Evolutionary conservation across 2,888 invertebrate genomes (phyloP).

Genomic region (Ochropleura plecta): DNA sequence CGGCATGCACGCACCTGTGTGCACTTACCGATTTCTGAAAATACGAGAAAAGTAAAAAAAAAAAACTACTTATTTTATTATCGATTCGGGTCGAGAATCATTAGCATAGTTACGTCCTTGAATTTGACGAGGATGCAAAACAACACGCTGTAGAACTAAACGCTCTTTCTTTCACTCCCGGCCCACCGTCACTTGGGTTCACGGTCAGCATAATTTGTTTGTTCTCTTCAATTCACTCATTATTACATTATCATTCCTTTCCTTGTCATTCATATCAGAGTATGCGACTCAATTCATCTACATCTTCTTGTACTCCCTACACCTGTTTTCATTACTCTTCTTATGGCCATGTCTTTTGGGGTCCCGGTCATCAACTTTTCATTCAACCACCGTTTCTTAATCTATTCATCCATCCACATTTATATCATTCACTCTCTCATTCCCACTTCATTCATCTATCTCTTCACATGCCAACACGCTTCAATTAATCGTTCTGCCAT

Average conservation of each 20-base stretch:
- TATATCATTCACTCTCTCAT: neutral
- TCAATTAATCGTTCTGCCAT: slow-evolving; percentile 20
- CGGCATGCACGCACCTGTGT: too few species aligned
- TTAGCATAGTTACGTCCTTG: too few species aligned
- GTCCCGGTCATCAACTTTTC: neutral
- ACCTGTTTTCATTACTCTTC: neutral
- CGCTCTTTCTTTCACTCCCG: neutral
- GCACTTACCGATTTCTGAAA: too few species aligned
- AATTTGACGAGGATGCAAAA: too few species aligned
- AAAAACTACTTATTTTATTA: too few species aligned
- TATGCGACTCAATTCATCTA: neutral
- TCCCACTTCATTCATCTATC: slow-evolving; percentile 1
- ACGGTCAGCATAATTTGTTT: neutral
- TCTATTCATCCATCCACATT: neutral
- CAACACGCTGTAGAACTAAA: too few species aligned
- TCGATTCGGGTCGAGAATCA: too few species aligned
- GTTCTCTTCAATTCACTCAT: neutral
- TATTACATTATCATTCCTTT: neutral
- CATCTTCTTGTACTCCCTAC: neutral
- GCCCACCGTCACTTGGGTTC: neutral
- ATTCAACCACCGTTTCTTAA: neutral
- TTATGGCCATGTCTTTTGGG: neutral
- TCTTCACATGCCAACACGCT: slow-evolving; percentile 6
- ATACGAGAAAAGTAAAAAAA: too few species aligned
- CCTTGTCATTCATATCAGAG: neutral